phyloP scores from a whole-genome alignment of 2,888 invertebrate species.

The Noctua comes region DNA sequence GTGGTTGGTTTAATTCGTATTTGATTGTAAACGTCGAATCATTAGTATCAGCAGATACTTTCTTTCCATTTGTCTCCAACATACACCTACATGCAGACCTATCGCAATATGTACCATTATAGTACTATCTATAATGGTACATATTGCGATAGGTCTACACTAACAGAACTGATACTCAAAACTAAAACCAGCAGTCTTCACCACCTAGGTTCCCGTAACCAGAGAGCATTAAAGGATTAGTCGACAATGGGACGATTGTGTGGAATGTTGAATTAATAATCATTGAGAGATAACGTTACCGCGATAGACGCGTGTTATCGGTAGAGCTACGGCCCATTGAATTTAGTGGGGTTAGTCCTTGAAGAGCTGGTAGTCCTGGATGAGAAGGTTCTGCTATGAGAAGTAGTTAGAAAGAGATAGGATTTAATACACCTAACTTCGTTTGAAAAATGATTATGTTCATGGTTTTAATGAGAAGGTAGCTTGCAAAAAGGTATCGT shows the following conservation, averaged over 20 bases:
- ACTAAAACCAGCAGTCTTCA: constrained; percentile 6
- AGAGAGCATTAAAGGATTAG: constrained; percentile 51
- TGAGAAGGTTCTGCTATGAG: background rate
- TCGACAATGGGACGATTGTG: constrained; percentile 58
- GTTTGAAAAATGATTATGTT: background rate
- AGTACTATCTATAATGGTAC: too few species aligned
- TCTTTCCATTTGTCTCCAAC: background rate
- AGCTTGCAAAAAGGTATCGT: background rate
- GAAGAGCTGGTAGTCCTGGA: background rate
- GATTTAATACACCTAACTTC: background rate
- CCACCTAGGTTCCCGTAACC: constrained; percentile 15
- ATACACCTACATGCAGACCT: background rate
- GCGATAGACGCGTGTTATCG: constrained; percentile 26
- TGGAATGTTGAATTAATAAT: constrained; percentile 68
- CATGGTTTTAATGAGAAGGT: background rate
- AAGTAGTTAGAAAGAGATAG: background rate
- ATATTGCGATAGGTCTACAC: too few species aligned
- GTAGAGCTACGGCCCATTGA: constrained; percentile 18
- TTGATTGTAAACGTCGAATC: background rate
- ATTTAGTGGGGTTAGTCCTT: constrained; percentile 4
- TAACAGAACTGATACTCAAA: background rate
- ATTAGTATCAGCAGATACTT: background rate
- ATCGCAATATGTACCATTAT: background rate
- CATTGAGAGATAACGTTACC: constrained; percentile 38
- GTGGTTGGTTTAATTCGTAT: background rate